These are phyloP conservation scores for Pampusana beccarii DNA, from an alignment of 2,113 vertebrate species.

Conservation along the genomic window DNA sequence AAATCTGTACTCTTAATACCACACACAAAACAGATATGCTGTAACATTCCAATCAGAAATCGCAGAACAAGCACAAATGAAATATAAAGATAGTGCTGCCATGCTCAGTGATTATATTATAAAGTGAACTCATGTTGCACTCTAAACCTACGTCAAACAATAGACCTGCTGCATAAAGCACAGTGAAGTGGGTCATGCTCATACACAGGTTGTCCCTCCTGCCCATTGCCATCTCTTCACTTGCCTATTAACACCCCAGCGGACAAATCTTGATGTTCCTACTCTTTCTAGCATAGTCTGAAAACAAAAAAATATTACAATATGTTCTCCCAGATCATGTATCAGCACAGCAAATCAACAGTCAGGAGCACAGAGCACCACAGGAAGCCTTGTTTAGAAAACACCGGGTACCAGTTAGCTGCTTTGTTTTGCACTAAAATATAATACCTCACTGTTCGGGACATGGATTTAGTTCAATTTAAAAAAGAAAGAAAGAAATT, in stretches of 20 bases:
- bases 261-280: neutral
- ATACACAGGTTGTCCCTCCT: neutral
- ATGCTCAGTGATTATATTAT: rapidly evolving
- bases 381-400: neutral
- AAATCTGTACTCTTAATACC: rapidly evolving
- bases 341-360: neutral
- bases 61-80: neutral
- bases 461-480: neutral
- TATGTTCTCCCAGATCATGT: neutral
- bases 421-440: neutral
- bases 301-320: neutral
- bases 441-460: neutral
- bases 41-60: neutral
- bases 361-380: neutral
- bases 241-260: neutral
- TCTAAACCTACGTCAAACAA: neutral
- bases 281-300: neutral
- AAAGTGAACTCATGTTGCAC: neutral
- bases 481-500: neutral
- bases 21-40: neutral
- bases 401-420: neutral
- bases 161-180: neutral
- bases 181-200: neutral
- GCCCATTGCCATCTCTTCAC: neutral
- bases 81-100: neutral